Conservation (phyloP, 2,797 vertebrate species). For the Lagocephalus sceleratus region DNA sequence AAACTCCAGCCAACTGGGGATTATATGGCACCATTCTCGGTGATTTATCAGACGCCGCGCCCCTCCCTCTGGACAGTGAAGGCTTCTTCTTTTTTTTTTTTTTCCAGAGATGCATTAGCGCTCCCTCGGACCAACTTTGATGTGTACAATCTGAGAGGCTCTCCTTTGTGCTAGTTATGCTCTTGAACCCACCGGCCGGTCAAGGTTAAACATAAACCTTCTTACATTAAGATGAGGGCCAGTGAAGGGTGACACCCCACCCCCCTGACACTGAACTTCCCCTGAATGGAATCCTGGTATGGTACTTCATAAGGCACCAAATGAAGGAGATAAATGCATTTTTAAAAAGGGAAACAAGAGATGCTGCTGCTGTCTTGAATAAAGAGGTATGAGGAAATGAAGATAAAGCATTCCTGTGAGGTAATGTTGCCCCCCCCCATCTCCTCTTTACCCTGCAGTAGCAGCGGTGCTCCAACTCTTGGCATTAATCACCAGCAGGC, state of each 20-base stretch:
- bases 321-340: background rate
- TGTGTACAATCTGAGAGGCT: background rate
- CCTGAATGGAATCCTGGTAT: no score
- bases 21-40: background rate
- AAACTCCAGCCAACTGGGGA: background rate
- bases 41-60: background rate
- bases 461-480: conserved; percentile 29
- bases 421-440: conserved; percentile 26
- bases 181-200: conserved; percentile 7
- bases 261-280: no score
- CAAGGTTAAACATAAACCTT: conserved; percentile 16
- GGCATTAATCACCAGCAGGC: conserved; percentile 53
- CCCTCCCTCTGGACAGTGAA: background rate
- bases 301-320: background rate
- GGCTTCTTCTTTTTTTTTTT: background rate
- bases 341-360: background rate
- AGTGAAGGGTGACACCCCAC: no score
- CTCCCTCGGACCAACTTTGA: background rate
- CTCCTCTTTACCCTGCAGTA: conserved; percentile 35
- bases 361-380: conserved; percentile 2
- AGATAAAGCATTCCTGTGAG: conserved; percentile 33
- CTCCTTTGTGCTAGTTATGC: no score
- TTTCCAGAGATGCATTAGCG: background rate
- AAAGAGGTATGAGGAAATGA: conserved; percentile 15
- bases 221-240: conserved; percentile 10